Base-by-base conservation (phyloP, 1,140 invertebrate species). In the Cherax quadricarinatus region DNA sequence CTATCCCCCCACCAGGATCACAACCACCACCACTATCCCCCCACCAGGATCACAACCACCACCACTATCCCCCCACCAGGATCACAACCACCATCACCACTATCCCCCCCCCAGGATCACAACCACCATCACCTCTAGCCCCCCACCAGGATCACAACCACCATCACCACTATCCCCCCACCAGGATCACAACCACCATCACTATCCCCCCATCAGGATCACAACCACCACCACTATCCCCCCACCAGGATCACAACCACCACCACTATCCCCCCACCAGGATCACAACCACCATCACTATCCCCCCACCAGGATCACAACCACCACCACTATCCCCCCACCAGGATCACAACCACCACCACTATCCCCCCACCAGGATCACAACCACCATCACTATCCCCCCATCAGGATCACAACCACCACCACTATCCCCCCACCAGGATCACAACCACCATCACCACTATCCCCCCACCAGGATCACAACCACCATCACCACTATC, bases 261-360 rank as follows among this genome's bases (percentile, higher is more conserved):
- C 73, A 78, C 21, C 73, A 78, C 21, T 4, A 10, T 16, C 73
- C 48, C n/a, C 30, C 41, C 48, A 81, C 79, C 48, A 81, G 24
- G 16, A 80, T 30, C 16, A 80, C 79, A 48, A 80, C 79, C 49
- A 80, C 79, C 49, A 80, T 41, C 49, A 80, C 79, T 41, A 80
- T 30, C 49, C 79, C n/a, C 30, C 79, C 48, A 81, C 41, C 21
- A 49, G 6, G 24, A 81, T 41, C 51, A 81, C 66, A 10, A 81
- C 79, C 79, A 49, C 41, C 79, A 49, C 79, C 79, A 81, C 79
- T 41, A 81, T 41, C 79, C 30, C 79, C 30, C 30, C 30, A 41
- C 30, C 30, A 41, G 30, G 30, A 41, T 41, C 30, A 41, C 30
- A 41, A 41, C 30, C 30, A 41, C 30, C 30, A 41, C 30, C 2